Percentiles rank a stretch among this genome's conserved stretches.
phyloP scores from a whole-genome alignment of 2,113 vertebrate species.

The Pogonocichla stellata region DNA sequence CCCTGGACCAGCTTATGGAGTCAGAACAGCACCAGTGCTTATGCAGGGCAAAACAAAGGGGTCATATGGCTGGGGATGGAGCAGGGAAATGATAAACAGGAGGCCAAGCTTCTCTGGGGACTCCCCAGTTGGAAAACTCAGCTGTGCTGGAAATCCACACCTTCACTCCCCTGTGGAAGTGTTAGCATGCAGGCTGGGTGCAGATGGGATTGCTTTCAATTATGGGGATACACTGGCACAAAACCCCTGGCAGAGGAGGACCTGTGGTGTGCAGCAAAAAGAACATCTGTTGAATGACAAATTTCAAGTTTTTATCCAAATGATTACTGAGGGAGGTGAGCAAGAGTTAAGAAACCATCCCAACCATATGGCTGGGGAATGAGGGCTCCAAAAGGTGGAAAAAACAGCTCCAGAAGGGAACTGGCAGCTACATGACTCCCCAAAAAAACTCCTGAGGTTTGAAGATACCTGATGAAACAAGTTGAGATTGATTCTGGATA shows the following conservation, averaged over 20 bases:
- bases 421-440: background rate
- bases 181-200: background rate
- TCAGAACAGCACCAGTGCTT: background rate
- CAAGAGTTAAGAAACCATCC: background rate
- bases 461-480: background rate
- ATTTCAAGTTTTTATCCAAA: background rate
- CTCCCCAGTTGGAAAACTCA: background rate
- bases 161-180: background rate
- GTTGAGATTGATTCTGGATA: background rate
- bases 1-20: background rate
- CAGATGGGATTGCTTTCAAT: background rate
- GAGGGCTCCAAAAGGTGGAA: background rate
- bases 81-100: background rate
- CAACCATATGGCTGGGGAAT: background rate
- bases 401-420: background rate
- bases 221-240: background rate
- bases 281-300: background rate
- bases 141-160: background rate
- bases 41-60: background rate
- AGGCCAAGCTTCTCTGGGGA: background rate
- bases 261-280: background rate
- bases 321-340: background rate
- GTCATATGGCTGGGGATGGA: background rate
- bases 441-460: background rate
- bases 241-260: background rate